phyloP scores from a whole-genome alignment of 2,113 vertebrate genomes.

The Colius striatus region DNA sequence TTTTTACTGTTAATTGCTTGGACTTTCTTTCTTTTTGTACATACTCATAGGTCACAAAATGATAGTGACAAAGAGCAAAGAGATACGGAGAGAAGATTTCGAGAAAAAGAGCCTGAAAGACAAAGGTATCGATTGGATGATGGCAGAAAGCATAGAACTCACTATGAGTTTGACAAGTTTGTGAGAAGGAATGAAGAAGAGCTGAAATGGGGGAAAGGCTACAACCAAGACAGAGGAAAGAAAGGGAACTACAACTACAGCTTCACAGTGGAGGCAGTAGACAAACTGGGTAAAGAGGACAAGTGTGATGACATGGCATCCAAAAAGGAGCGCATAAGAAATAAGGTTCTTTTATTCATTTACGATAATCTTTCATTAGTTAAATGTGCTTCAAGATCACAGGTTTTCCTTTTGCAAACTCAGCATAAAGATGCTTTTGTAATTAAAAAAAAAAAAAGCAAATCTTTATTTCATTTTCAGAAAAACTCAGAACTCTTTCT shows the following conservation, averaged over 20 bases:
- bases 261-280: conserved; percentile 82
- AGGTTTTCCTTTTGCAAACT: conserved; percentile 30
- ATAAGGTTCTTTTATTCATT: conserved; percentile 86
- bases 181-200: conserved; percentile 89
- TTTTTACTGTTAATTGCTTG: conserved; percentile 25
- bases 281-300: conserved; percentile 88
- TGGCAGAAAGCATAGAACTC: conserved; percentile 86
- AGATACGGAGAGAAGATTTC: conserved; percentile 84
- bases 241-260: conserved; percentile 85
- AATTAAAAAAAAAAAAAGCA: not conserved
- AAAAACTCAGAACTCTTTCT: not conserved
- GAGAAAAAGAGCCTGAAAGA: conserved; percentile 85
- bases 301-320: conserved; percentile 83
- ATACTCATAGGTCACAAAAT: conserved; percentile 79
- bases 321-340: conserved; percentile 90
- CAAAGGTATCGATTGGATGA: conserved; percentile 85
- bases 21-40: conserved; percentile 43
- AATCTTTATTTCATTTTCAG: conserved; percentile 9
- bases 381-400: conserved; percentile 36
- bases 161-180: conserved; percentile 89
- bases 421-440: conserved; percentile 13
- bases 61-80: conserved; percentile 91
- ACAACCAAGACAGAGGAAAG: conserved; percentile 88
- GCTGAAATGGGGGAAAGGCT: conserved; percentile 90
- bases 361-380: conserved; percentile 71